Base-by-base conservation (phyloP, 2,888 invertebrate genomes). In the Microplitis deprimator region DNA sequence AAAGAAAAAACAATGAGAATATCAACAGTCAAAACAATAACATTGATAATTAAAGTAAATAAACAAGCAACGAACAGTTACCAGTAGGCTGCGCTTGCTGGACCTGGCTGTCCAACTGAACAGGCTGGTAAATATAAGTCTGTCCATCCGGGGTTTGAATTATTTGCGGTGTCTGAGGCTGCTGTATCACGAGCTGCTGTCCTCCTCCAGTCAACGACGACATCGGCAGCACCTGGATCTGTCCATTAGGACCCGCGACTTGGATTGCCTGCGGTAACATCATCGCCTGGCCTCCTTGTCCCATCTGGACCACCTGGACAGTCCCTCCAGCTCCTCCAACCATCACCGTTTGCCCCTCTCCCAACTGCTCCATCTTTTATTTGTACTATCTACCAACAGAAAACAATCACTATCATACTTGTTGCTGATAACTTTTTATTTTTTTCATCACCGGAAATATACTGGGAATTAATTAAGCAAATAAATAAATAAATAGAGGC, bases 91-190 rank as follows among this genome's bases (percentile, higher is more conserved):
- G 93, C 0, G 93, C 89, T 80, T 92, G 92, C 83, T 92, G 92
- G 72, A 92, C 90, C 79, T 90, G 90, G 60, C 91, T 91, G 79
- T 93, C 93, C 17, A 93, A 87, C 67, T 93, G 90, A 50, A 93
- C 92, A 0, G 96, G 96, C 88, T 98, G 97, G 89, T 97, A 97
- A 75, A 97, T 93, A 84, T 96, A 95, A 0, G 97, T 97, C 90
- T 98, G 98, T 0, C 98, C 98, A 90, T 97, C 97, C 0, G 96
- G 93, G 0, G 97, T 95, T 89, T 97, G 98, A 59, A 98, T 94
- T 64, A 98, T 91, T 89, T 97, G 97, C 61, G 96, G 93, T 78
- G 92, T 93, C 82, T 92, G 93, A 6, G 93, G 92, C 74, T 93
- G 92, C 82, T 93, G 93, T 67, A 93, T 91, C 40, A 93, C 90